These are phyloP conservation scores for Phocides pigmalion DNA, from an alignment of 1,140 invertebrate genomes.

Conservation along the genomic window DNA sequence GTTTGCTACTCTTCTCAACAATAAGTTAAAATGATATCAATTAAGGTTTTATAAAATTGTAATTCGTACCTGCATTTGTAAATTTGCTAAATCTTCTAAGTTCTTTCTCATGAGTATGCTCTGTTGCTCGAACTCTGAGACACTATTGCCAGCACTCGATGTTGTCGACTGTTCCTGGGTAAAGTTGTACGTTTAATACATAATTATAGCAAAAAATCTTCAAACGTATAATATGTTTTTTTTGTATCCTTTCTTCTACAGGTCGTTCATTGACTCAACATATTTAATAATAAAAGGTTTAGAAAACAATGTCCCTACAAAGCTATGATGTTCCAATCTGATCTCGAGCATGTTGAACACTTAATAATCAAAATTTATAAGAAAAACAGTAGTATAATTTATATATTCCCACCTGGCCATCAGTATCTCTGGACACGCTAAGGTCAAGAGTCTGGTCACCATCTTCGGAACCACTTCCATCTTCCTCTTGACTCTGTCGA, in stretches of 20 bases:
- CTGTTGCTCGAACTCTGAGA: constrained; percentile 80
- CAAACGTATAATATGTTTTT: too few relatives aligned
- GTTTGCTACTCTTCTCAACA: too few relatives aligned
- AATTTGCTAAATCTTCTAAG: constrained; percentile 79
- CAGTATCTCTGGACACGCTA: constrained; percentile 80
- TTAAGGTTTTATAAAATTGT: not conserved
- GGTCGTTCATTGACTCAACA: too few relatives aligned
- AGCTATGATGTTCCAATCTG: too few relatives aligned
- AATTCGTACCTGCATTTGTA: constrained; percentile 75
- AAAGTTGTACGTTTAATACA: too few relatives aligned
- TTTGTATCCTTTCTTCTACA: too few relatives aligned
- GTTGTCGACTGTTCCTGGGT: constrained; percentile 79
- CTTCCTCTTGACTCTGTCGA: constrained; percentile 69
- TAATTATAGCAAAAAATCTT: too few relatives aligned
- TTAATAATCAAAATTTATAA: too few relatives aligned
- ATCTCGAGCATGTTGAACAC: too few relatives aligned
- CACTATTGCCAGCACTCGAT: constrained; percentile 80
- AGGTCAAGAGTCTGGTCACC: constrained; percentile 81
- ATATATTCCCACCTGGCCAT: constrained; percentile 71
- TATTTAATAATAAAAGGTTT: constrained; percentile 12
- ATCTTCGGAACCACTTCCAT: constrained; percentile 80
- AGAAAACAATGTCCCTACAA: too few relatives aligned
- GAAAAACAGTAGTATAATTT: not conserved
- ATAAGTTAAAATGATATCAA: too few relatives aligned
- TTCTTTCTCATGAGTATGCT: constrained; percentile 80